Evolutionary conservation across 2,113 vertebrate genomes (phyloP).

Genomic region (Egretta garzetta): DNA sequence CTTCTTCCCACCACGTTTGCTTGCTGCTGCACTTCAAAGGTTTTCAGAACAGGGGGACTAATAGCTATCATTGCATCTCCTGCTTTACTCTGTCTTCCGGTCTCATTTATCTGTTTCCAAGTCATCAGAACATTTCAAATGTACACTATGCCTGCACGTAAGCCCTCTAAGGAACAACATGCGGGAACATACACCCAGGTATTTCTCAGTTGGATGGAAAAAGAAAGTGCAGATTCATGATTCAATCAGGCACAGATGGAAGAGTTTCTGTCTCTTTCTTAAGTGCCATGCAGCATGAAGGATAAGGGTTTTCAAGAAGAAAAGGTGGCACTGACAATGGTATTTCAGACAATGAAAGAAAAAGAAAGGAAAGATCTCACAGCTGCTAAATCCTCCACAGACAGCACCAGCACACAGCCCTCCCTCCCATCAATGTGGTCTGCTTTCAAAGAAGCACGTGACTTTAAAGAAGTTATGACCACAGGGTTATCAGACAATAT

Average conservation of each 20-base stretch:
- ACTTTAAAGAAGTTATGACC: constrained; percentile 23
- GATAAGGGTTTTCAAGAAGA: background rate
- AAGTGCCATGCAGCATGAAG: background rate
- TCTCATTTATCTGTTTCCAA: background rate
- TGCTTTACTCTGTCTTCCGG: background rate
- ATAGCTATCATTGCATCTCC: background rate
- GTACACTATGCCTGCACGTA: background rate
- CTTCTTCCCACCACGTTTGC: background rate
- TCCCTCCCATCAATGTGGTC: background rate
- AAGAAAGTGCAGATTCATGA: background rate
- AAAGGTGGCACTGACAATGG: background rate
- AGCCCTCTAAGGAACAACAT: background rate
- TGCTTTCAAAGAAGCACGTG: background rate
- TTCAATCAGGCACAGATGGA: background rate
- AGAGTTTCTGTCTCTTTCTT: background rate
- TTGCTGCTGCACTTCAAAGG: background rate
- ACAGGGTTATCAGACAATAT: constrained; percentile 1
- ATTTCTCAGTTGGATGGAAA: background rate
- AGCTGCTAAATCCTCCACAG: background rate
- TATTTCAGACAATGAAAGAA: background rate
- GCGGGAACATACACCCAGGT: background rate
- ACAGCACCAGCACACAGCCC: background rate
- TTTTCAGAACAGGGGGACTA: background rate
- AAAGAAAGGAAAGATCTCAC: background rate
- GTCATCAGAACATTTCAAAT: background rate